Evolutionary conservation across 2,888 invertebrate species (phyloP).

Genomic region (Trichopoda pennipes): DNA sequence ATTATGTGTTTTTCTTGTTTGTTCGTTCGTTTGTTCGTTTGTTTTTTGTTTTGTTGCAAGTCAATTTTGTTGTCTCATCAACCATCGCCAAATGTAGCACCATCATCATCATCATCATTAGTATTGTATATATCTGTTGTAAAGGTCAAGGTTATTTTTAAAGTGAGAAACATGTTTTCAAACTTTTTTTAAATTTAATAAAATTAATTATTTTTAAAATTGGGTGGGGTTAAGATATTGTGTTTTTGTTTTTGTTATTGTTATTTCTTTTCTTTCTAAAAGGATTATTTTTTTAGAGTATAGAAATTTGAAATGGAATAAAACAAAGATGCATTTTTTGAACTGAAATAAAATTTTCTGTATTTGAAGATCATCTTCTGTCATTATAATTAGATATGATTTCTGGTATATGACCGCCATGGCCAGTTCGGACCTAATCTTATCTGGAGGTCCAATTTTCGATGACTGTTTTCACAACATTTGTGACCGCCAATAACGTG

Average conservation of each 20-base stretch:
- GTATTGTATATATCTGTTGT: constrained; percentile 22
- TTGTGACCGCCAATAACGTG: too few relatives aligned
- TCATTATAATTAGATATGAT: too few relatives aligned
- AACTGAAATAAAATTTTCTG: too few relatives aligned
- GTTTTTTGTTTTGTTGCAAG: constrained; percentile 37
- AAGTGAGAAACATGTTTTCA: neutral
- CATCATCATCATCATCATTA: neutral
- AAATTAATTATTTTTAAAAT: constrained; percentile 10
- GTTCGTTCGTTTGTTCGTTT: constrained; percentile 2
- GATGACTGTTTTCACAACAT: too few relatives aligned
- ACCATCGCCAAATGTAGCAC: neutral
- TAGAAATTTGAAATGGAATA: too few relatives aligned
- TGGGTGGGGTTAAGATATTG: neutral
- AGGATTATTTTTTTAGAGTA: too few relatives aligned
- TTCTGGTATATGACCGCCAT: too few relatives aligned
- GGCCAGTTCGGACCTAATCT: too few relatives aligned
- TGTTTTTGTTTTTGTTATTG: too few relatives aligned
- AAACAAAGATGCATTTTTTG: too few relatives aligned
- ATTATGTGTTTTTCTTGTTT: constrained; percentile 26
- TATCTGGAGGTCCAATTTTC: too few relatives aligned
- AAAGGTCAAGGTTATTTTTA: constrained; percentile 65
- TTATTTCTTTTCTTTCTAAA: constrained; percentile 1
- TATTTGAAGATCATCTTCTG: too few relatives aligned
- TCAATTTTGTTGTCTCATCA: constrained; percentile 38
- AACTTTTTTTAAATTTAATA: neutral